Base-by-base conservation (phyloP, 2,888 invertebrate genomes). In the Drosophila mettleri region DNA sequence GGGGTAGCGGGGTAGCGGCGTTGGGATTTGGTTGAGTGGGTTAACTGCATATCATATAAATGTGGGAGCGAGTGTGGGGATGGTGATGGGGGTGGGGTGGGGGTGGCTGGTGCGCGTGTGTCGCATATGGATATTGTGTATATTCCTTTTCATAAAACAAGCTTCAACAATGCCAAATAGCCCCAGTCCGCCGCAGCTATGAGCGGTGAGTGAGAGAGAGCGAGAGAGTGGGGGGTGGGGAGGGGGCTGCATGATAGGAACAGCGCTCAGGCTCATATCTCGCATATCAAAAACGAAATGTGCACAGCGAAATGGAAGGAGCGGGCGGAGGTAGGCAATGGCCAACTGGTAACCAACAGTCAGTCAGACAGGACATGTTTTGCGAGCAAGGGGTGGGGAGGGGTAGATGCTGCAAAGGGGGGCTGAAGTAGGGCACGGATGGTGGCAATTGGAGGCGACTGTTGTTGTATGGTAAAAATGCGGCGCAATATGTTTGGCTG, bases 401-500 rank as follows among this genome's bases (percentile, higher is more conserved):
- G 38, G 51, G 18, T 38, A 36, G 22, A 22, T 7, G 5, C 14
- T 10, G 27, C 22, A 34, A 22, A n/a, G 6, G 9, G n/a, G 45
- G n/a, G 24, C 8, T 10, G 59, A 6, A 16, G 12, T 1, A 33
- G n/a, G 7, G 9, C 16, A 0, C 22, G 45, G 7, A 48, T 2
- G n/a, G 3, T 7, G 55, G 12, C 18, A 33, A 49, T 18, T 31
- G 58, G 41, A 39, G 59, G 52, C 36, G 34, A 46, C 57, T 36
- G 60, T 16, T 48, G 48, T 18, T 64, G 49, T 71, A 67, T 77
- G 81, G 78, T 74, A 79, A 82, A 82, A 77, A 82, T 86, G 75
- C 71, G 84, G 73, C 84, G 88, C 88, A 88, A 85, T 85, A 85
- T 85, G 87, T 85, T 85, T 76, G 85, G 74, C 85, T 85, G 88